These are phyloP conservation scores for Laothoe populi DNA, from an alignment of 2,888 invertebrate species.

Conservation along the genomic window DNA sequence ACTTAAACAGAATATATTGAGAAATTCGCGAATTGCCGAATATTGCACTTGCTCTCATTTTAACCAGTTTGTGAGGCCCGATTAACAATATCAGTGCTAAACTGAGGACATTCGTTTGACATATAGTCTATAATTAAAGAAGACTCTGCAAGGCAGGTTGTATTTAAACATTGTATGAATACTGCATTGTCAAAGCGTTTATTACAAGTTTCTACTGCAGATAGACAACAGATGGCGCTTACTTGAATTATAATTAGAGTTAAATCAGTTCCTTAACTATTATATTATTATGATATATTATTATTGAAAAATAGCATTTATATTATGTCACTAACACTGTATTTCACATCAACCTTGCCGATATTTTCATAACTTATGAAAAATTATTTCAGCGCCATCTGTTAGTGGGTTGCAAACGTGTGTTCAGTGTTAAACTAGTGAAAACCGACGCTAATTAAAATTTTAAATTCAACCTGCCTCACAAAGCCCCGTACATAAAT, in stretches of 20 bases:
- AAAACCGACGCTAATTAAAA: slow-evolving; percentile 22
- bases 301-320: slow-evolving; percentile 25
- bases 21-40: slow-evolving; percentile 14
- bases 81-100: slow-evolving; percentile 39
- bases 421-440: slow-evolving; percentile 28
- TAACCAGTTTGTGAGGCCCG: slow-evolving; percentile 52
- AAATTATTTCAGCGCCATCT: slow-evolving; percentile 28
- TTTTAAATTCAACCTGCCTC: slow-evolving; percentile 53
- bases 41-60: slow-evolving; percentile 51
- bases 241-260: slow-evolving; percentile 17
- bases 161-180: slow-evolving; percentile 37
- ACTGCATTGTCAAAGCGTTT: slow-evolving; percentile 27
- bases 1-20: slow-evolving; percentile 13
- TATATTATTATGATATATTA: slow-evolving; percentile 17
- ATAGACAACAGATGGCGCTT: slow-evolving; percentile 21
- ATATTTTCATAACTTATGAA: slow-evolving; percentile 17
- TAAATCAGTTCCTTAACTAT: slow-evolving; percentile 23
- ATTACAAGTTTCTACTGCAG: background rate
- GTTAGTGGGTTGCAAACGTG: slow-evolving; percentile 26
- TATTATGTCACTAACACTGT: slow-evolving; percentile 23
- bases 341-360: slow-evolving; percentile 17
- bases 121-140: slow-evolving; percentile 46
- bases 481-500: slow-evolving; percentile 64
- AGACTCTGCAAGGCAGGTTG: slow-evolving; percentile 40
- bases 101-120: slow-evolving; percentile 42